These are phyloP conservation scores for Heliconius ethilla DNA, from an alignment of 2,888 invertebrate species.

Conservation along the genomic window DNA sequence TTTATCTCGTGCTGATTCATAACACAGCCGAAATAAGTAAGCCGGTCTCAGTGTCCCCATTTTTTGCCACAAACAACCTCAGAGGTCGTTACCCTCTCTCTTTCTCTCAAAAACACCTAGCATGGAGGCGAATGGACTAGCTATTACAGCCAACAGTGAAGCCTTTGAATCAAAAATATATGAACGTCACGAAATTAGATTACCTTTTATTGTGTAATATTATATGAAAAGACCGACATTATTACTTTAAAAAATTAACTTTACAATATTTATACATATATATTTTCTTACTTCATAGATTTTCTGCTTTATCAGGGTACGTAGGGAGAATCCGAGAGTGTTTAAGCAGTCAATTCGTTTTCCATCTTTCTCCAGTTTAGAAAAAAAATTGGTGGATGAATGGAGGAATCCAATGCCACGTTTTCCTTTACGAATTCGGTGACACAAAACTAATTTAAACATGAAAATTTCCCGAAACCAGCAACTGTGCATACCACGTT, in stretches of 20 bases:
- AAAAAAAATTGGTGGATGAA: too few relatives aligned
- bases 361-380: too few relatives aligned
- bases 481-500: too few relatives aligned
- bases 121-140: slow-evolving; percentile 65
- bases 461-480: too few relatives aligned
- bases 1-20: slow-evolving; percentile 80
- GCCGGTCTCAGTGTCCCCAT: slow-evolving; percentile 77
- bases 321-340: too few relatives aligned
- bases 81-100: slow-evolving; percentile 77
- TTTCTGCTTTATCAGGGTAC: too few relatives aligned
- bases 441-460: too few relatives aligned
- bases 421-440: too few relatives aligned
- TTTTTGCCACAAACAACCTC: slow-evolving; percentile 81
- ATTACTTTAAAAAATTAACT: not conserved
- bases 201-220: slow-evolving; percentile 1
- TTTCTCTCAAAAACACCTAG: slow-evolving; percentile 72
- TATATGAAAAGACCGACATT: not conserved
- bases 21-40: slow-evolving; percentile 75
- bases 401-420: too few relatives aligned
- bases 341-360: too few relatives aligned
- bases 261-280: too few relatives aligned
- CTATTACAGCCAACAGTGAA: slow-evolving; percentile 50
- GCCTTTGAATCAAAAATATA: slow-evolving; percentile 34
- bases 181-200: slow-evolving; percentile 20
- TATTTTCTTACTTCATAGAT: too few relatives aligned